Conservation (phyloP, 2,113 vertebrate genomes). For the Solenodon paradoxus region DNA sequence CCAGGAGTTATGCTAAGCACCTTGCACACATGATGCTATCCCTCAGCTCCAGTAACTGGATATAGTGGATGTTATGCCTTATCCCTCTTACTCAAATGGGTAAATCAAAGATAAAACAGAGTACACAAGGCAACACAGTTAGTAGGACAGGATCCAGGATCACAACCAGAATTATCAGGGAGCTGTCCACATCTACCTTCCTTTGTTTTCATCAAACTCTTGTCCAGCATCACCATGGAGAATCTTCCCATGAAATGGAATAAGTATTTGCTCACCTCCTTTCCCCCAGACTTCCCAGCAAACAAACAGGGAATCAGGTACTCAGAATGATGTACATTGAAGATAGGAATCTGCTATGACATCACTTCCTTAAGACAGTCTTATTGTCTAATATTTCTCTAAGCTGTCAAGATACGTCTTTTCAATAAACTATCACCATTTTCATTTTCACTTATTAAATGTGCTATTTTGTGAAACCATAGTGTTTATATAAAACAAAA, state of each 20-base stretch:
- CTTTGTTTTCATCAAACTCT: neutral
- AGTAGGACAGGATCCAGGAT: neutral
- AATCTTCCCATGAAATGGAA: neutral
- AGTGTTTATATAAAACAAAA: conserved; percentile 26
- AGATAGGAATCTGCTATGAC: neutral
- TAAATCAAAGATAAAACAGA: neutral
- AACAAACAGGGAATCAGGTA: neutral
- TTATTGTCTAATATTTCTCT: neutral
- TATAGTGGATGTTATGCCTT: neutral
- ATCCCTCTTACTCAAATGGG: neutral
- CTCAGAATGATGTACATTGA: neutral
- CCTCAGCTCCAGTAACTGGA: neutral
- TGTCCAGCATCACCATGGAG: neutral
- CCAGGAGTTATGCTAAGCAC: neutral
- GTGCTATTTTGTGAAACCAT: neutral
- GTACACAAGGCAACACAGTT: neutral
- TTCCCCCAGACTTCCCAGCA: neutral
- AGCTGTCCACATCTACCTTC: neutral
- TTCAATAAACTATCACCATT: neutral
- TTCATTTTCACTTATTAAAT: neutral
- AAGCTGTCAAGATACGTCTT: neutral
- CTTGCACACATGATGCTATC: neutral
- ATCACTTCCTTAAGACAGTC: neutral
- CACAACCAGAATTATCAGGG: neutral
- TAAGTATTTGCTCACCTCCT: neutral